Evolutionary conservation across 2,113 vertebrate species (phyloP), one percentile per base, ranked within the genome.

Genomic region (Urocynchramus pylzowi): DNA sequence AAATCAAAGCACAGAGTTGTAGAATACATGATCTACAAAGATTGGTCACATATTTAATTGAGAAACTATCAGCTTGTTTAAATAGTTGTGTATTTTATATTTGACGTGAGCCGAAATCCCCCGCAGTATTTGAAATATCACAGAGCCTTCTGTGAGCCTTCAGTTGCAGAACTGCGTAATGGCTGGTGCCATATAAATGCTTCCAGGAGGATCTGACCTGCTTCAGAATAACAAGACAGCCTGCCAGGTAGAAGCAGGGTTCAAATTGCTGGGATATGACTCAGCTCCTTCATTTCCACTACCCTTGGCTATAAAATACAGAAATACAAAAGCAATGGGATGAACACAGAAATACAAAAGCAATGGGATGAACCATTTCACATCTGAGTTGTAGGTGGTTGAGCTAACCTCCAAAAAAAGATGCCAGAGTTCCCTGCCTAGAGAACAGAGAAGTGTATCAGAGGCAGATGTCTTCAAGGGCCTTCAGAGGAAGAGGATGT

Each of bases 201-300:
- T 94, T 87, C 63, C 74, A 95, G 87, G 57, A 89, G 78, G 65
- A 82, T 69, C 69, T 76, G 69, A 89, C 74, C 41, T 79, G 45
- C 41, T 86, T 45, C 65, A 76, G 73, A 95, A 84, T 53, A 95
- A 84, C 0, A 0, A 59, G 77, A 64, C 41, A 73, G 26, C 37
- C 49, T 91, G 70, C 61, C 91, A 96, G 87, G 65, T 94, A 73
- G 81, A 91, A 89, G 50, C 73, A 76, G 45, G 56, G 84, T 53
- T 94, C 89, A 71, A 49, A 76, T 39, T 30, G 33, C 60, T 0
- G 0, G 53, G 41, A n/a, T 75, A 8, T 78, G 87, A 91, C 47
- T 91, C 87, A 84, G 61, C 44, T 82, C 9, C 18, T 77, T 80
- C 4, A 0, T 84, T 84, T 61, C 53, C 78, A 30, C 41, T 20